Percentiles rank a stretch among this genome's conserved stretches.
Evolutionary conservation across 2,888 invertebrate species (phyloP).

Genomic region (Lepetodrilus schrolli): DNA sequence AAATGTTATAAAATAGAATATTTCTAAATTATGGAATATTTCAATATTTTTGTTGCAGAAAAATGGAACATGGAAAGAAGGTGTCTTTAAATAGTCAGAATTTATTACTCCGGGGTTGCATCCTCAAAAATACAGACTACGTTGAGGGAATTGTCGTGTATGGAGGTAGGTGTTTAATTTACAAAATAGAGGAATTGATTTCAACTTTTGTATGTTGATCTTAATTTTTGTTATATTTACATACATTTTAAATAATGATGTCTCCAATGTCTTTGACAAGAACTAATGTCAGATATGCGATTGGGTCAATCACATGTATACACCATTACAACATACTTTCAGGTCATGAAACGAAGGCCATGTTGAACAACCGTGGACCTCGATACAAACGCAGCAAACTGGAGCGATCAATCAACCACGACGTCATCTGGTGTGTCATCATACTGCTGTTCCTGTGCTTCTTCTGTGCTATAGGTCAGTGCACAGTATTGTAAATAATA

Average conservation of each 20-base stretch:
- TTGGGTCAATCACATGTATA: too few species aligned
- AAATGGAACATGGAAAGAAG: slow-evolving; percentile 41
- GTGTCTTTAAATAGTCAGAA: slow-evolving; percentile 82
- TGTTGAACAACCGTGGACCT: slow-evolving; percentile 97
- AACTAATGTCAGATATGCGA: not conserved
- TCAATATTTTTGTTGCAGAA: slow-evolving; percentile 14
- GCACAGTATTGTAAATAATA: too few species aligned
- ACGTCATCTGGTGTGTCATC: slow-evolving; percentile 96
- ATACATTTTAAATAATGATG: too few species aligned
- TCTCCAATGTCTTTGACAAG: not conserved
- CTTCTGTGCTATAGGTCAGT: slow-evolving; percentile 87
- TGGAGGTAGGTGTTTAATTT: slow-evolving; percentile 80
- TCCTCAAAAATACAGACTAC: slow-evolving; percentile 96
- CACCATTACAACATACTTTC: not conserved
- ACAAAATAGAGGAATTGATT: not conserved
- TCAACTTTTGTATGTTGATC: too few species aligned
- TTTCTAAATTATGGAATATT: too few species aligned
- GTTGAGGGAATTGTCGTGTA: slow-evolving; percentile 97
- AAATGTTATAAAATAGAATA: too few species aligned
- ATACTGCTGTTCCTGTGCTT: slow-evolving; percentile 91
- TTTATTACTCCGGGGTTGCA: slow-evolving; percentile 92
- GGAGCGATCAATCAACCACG: slow-evolving; percentile 94
- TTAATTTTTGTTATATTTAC: too few species aligned
- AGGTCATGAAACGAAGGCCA: slow-evolving; percentile 97
- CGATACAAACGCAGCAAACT: slow-evolving; percentile 93